Evolutionary conservation across 2,113 vertebrate genomes (phyloP).

Genomic region (Neofelis nebulosa): DNA sequence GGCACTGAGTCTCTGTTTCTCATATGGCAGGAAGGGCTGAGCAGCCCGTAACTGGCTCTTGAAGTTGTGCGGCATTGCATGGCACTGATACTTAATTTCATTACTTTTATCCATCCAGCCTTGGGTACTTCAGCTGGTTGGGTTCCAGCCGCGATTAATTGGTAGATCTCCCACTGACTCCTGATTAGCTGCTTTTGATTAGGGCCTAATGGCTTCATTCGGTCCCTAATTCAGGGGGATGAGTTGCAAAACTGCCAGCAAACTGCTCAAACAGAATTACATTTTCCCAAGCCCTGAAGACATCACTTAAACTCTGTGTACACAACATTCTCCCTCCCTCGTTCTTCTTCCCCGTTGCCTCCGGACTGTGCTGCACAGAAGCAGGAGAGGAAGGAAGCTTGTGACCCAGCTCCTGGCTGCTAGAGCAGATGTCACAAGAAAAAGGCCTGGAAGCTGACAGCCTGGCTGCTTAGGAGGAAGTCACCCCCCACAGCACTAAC

Average conservation of each 20-base stretch:
- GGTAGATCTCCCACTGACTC: constrained; percentile 84
- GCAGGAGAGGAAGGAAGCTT: neutral
- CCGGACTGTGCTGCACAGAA: neutral
- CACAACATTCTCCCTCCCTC: neutral
- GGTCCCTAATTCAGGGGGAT: constrained; percentile 77
- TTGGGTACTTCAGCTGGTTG: constrained; percentile 38
- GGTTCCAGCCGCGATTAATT: constrained; percentile 80
- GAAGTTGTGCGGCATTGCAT: neutral
- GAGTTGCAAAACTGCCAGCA: constrained; percentile 70
- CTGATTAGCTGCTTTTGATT: constrained; percentile 88
- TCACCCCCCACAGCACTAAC: neutral
- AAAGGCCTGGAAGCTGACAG: neutral
- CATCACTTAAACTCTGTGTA: constrained; percentile 53
- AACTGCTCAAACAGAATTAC: constrained; percentile 75
- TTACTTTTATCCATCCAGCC: constrained; percentile 64
- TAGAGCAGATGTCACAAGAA: constrained; percentile 28
- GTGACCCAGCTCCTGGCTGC: neutral
- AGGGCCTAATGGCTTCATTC: constrained; percentile 85
- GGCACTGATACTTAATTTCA: constrained; percentile 56
- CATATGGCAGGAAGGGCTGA: neutral
- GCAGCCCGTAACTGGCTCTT: neutral
- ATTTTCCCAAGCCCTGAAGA: constrained; percentile 73
- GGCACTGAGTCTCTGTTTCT: neutral
- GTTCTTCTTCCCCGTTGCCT: neutral
- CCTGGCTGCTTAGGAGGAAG: neutral